Evolutionary conservation across 2,113 vertebrate genomes (phyloP).

Genomic region (Anolis sagrei): DNA sequence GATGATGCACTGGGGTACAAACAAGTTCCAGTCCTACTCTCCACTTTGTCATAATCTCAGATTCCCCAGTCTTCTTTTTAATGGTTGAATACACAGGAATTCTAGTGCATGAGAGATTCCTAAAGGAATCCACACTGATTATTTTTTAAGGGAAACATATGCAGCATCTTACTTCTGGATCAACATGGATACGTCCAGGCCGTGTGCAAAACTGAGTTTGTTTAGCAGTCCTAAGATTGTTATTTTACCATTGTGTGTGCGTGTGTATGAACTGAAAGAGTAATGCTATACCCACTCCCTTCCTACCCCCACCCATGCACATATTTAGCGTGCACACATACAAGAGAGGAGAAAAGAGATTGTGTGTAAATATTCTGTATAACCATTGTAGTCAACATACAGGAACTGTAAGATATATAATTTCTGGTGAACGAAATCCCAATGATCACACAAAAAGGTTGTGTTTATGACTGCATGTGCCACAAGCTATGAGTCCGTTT

Average conservation of each 20-base stretch:
- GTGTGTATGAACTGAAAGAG: too few relatives aligned
- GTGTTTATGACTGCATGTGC: too few relatives aligned
- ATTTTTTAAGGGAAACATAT: slow-evolving; percentile 38
- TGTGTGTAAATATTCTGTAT: background rate
- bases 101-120: slow-evolving; percentile 5
- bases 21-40: slow-evolving; percentile 33
- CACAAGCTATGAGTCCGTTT: background rate
- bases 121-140: slow-evolving; percentile 30
- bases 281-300: too few relatives aligned
- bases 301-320: too few relatives aligned
- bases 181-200: background rate
- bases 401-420: background rate
- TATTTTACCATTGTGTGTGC: background rate
- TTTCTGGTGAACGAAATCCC: background rate
- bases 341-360: too few relatives aligned
- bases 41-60: slow-evolving; percentile 22
- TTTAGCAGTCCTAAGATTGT: background rate
- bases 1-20: slow-evolving; percentile 21
- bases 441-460: too few relatives aligned
- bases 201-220: background rate
- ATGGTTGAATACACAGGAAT: slow-evolving; percentile 33
- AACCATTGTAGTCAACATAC: background rate
- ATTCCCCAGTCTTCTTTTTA: slow-evolving; percentile 37
- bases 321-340: too few relatives aligned
- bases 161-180: slow-evolving; percentile 5